phyloP scores from a whole-genome alignment of 2,797 vertebrate species.

The Bovichtus diacanthus region DNA sequence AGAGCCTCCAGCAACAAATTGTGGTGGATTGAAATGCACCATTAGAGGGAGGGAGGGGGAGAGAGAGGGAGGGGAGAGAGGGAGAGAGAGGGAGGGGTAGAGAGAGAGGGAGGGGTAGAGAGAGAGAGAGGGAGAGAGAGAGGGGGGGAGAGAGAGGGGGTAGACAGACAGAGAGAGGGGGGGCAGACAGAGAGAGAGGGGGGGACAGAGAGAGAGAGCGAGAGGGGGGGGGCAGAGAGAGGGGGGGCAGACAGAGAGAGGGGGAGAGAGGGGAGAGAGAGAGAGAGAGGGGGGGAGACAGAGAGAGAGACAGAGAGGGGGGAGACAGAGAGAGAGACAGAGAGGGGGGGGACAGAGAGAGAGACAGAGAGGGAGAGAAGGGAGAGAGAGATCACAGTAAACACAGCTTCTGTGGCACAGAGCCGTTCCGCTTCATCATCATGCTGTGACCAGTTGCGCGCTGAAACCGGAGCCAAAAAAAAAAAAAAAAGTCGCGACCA shows the following conservation, averaged over 20 bases:
- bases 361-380: not conserved
- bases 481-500: constrained; percentile 36
- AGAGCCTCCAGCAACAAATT: constrained; percentile 35
- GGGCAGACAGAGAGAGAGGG: no score
- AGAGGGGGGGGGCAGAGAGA: no score
- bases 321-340: not conserved
- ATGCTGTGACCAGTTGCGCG: constrained; percentile 59
- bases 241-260: constrained; percentile 7
- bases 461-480: constrained; percentile 33
- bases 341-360: not conserved
- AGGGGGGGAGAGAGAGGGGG: constrained; percentile 10
- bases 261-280: not conserved
- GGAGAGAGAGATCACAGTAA: constrained; percentile 20
- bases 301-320: not conserved
- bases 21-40: constrained; percentile 55
- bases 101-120: not conserved
- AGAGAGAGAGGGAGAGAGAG: constrained; percentile 4
- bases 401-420: constrained; percentile 51
- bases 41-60: not conserved
- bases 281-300: not conserved
- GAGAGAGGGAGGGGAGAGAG: not conserved
- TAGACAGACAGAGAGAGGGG: no score
- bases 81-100: not conserved
- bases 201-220: no score
- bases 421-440: constrained; percentile 59